Conservation (phyloP, 2,888 invertebrate genomes). For the Andrena fulva region DNA sequence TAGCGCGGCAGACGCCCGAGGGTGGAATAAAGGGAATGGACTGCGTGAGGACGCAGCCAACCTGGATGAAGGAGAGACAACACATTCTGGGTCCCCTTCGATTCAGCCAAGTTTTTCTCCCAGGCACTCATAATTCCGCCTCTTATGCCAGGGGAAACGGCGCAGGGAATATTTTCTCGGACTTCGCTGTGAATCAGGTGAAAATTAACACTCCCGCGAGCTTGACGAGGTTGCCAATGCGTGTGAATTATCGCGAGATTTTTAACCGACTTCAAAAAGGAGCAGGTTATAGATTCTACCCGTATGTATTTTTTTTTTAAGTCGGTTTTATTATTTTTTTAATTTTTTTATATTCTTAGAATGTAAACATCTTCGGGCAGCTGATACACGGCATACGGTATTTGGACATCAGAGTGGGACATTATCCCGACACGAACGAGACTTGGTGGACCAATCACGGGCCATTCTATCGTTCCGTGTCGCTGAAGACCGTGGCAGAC, state of each 20-base stretch:
- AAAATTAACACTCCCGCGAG: not conserved
- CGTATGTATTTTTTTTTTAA: no score
- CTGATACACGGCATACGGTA: slow-evolving; percentile 88
- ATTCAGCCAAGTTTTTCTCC: slow-evolving; percentile 87
- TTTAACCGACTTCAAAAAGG: no score
- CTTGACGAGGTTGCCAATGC: not conserved
- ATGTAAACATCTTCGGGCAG: slow-evolving; percentile 87
- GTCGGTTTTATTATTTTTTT: no score
- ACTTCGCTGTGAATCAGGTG: slow-evolving; percentile 86
- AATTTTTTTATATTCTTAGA: slow-evolving; percentile 76
- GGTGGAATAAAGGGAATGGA: slow-evolving; percentile 80
- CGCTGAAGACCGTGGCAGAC: slow-evolving; percentile 85
- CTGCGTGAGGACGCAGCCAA: slow-evolving; percentile 86
- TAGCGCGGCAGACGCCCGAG: slow-evolving; percentile 74
- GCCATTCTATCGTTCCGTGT: slow-evolving; percentile 84
- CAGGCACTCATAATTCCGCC: slow-evolving; percentile 90
- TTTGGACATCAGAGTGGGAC: slow-evolving; percentile 87
- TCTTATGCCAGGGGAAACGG: slow-evolving; percentile 84
- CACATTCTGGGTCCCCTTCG: slow-evolving; percentile 84
- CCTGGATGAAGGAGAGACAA: slow-evolving; percentile 87
- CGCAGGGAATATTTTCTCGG: slow-evolving; percentile 83
- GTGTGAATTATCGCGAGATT: no score
- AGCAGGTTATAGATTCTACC: no score
- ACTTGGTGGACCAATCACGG: slow-evolving; percentile 87
- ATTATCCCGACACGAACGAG: slow-evolving; percentile 82